phyloP scores from a whole-genome alignment of 2,113 vertebrate species.

The Myiopsitta monachus region DNA sequence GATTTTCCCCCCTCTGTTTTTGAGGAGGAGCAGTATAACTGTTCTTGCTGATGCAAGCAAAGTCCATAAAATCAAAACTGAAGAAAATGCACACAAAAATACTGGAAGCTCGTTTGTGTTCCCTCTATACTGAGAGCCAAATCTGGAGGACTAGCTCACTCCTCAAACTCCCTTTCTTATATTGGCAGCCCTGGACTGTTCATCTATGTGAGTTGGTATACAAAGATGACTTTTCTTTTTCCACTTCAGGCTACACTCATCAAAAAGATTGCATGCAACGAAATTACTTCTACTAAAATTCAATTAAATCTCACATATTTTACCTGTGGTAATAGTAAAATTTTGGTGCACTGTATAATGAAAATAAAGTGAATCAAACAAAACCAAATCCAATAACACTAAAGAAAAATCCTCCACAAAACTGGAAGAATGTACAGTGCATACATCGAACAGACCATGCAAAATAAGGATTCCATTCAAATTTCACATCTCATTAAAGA shows the following conservation, averaged over 20 bases:
- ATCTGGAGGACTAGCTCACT: background rate
- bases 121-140: background rate
- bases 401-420: slow-evolving; percentile 5
- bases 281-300: background rate
- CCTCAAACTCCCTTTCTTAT: background rate
- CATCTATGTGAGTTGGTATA: background rate
- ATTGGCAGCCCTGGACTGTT: background rate
- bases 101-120: background rate
- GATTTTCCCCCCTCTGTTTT: background rate
- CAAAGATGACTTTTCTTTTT: background rate
- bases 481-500: slow-evolving; percentile 68
- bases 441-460: background rate
- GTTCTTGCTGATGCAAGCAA: background rate
- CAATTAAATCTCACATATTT: background rate
- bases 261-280: background rate
- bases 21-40: background rate
- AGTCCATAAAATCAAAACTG: background rate
- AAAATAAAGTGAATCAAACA: background rate
- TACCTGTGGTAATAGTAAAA: background rate
- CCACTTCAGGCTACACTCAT: background rate
- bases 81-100: slow-evolving; percentile 1
- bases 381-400: background rate
- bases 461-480: slow-evolving; percentile 54
- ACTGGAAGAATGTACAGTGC: slow-evolving; percentile 21
- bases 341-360: background rate